Percentiles rank a stretch among this genome's conserved stretches.
phyloP scores from a whole-genome alignment of 2,797 vertebrate species.

The Lagothrix lagotricha region DNA sequence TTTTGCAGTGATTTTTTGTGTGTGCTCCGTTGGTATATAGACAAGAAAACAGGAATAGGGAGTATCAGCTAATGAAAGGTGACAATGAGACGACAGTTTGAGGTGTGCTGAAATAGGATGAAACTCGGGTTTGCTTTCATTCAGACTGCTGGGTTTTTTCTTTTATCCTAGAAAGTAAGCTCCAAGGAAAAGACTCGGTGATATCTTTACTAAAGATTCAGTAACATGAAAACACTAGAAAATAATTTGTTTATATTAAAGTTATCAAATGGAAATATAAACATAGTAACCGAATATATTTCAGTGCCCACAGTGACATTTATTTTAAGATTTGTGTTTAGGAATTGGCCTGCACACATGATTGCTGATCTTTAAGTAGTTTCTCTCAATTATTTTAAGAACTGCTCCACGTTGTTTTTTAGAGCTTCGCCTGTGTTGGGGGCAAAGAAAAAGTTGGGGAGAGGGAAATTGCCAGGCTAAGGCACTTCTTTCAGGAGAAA shows the following conservation, averaged over 20 bases:
- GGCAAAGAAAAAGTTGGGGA: not conserved
- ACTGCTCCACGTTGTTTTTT: not conserved
- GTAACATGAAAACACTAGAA: not conserved
- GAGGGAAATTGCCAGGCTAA: not conserved
- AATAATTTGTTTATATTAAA: constrained; percentile 35
- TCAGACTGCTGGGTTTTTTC: not conserved
- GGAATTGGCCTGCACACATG: not conserved
- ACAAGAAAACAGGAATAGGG: not conserved
- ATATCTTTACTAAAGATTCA: constrained; percentile 38
- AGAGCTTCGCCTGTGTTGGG: not conserved
- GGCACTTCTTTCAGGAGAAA: not conserved
- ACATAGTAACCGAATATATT: not conserved
- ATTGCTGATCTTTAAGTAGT: not conserved
- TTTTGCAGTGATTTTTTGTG: not conserved
- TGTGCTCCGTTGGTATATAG: not conserved
- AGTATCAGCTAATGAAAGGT: not conserved
- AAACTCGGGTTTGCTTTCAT: not conserved
- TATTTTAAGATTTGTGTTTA: not conserved
- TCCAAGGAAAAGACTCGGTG: not conserved
- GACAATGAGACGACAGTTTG: not conserved
- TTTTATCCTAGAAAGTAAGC: constrained; percentile 7
- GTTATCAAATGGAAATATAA: not conserved
- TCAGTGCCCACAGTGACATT: not conserved
- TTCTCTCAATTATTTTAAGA: not conserved
- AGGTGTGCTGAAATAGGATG: not conserved